Percentiles rank a stretch among this genome's conserved stretches.
phyloP scores from a whole-genome alignment of 2,797 vertebrate genomes.

The Enteromius radiatus region DNA sequence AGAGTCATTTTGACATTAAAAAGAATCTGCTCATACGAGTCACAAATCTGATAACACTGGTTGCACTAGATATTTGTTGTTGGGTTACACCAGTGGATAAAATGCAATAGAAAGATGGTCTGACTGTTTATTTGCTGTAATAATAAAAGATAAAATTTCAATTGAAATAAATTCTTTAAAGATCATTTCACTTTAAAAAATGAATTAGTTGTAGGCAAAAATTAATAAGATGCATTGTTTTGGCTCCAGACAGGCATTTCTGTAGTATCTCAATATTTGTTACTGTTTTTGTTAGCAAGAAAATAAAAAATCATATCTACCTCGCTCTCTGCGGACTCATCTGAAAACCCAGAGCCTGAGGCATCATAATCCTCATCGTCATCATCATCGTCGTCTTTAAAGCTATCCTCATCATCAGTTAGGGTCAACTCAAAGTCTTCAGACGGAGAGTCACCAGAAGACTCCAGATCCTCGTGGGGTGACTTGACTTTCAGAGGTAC shows the following conservation, averaged over 20 bases:
- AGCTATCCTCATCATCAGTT: slow-evolving; percentile 70
- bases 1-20: background rate
- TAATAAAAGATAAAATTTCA: background rate
- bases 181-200: background rate
- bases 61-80: background rate
- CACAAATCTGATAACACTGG: background rate
- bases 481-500: slow-evolving; percentile 78
- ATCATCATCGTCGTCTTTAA: slow-evolving; percentile 61
- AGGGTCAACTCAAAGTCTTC: slow-evolving; percentile 71
- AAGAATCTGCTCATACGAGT: background rate
- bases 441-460: slow-evolving; percentile 75
- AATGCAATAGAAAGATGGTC: background rate
- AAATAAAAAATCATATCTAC: background rate
- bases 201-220: background rate
- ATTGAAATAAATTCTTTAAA: background rate
- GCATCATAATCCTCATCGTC: slow-evolving; percentile 66
- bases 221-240: background rate
- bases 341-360: slow-evolving; percentile 88
- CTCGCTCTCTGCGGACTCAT: fast-evolving
- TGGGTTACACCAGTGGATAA: background rate
- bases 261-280: background rate
- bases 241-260: background rate
- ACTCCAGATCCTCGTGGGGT: slow-evolving; percentile 65
- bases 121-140: background rate
- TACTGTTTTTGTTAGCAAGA: background rate